phyloP scores from a whole-genome alignment of 2,888 invertebrate genomes.

The Scelioninae gen. 2 region DNA sequence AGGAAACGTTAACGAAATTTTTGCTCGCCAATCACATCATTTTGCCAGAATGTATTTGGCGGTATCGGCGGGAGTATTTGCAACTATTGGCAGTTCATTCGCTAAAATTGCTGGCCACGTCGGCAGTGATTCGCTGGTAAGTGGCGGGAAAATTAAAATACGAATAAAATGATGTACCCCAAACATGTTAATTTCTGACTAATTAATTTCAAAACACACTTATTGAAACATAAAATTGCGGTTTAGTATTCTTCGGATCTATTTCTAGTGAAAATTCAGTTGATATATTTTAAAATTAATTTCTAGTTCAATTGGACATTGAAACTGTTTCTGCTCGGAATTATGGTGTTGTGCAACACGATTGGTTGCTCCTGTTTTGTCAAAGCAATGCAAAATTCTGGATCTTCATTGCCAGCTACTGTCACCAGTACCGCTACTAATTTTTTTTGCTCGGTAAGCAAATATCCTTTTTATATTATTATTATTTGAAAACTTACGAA shows the following conservation, averaged over 20 bases:
- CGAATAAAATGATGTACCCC: background rate
- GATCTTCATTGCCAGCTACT: conserved; percentile 80
- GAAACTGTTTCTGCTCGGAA: conserved; percentile 71
- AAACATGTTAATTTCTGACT: no score
- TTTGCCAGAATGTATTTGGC: conserved; percentile 74
- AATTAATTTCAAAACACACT: no score
- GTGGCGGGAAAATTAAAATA: conserved; percentile 41
- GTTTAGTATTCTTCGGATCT: background rate
- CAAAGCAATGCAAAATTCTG: conserved; percentile 79
- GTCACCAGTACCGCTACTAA: conserved; percentile 81
- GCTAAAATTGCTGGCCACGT: conserved; percentile 79
- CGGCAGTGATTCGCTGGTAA: conserved; percentile 60
- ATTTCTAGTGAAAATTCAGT: background rate
- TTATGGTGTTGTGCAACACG: conserved; percentile 80
- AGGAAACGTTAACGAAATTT: no score
- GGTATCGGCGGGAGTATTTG: conserved; percentile 79
- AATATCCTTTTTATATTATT: background rate
- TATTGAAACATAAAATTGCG: background rate
- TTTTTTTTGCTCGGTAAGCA: conserved; percentile 81
- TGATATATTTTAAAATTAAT: conserved; percentile 16
- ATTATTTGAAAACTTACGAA: no score
- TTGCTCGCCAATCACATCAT: no score
- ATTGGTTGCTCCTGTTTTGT: conserved; percentile 80
- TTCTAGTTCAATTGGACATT: conserved; percentile 64
- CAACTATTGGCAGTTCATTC: conserved; percentile 80